A percentile compares a stretch with the other conserved stretches of the same genome.
Evolutionary conservation across 2,888 invertebrate genomes (phyloP).

Genomic region (Lingula anatina): DNA sequence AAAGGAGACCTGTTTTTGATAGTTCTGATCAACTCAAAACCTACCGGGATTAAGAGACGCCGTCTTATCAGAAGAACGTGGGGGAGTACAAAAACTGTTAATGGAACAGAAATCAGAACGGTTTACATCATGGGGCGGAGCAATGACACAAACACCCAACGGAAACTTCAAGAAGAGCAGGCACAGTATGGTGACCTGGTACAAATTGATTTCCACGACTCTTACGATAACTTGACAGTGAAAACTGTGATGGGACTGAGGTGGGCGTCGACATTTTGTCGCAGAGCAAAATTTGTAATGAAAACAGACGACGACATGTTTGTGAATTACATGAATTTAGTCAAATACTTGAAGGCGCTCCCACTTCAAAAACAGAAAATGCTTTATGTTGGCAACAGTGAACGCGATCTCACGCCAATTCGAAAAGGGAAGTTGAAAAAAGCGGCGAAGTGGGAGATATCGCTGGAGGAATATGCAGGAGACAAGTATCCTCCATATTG

Average conservation of each 20-base stretch:
- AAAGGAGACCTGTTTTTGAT: no score
- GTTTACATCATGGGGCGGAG: conserved; percentile 15
- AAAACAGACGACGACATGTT: conserved; percentile 34
- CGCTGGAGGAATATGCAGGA: conserved; percentile 19
- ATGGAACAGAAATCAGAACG: no score
- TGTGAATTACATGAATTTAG: conserved; percentile 16
- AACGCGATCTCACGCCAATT: conserved; percentile 9
- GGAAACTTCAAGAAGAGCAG: conserved; percentile 7
- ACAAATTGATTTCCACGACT: conserved; percentile 12
- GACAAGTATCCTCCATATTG: conserved; percentile 29
- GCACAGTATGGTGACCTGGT: conserved; percentile 11
- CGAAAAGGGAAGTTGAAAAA: conserved; percentile 13
- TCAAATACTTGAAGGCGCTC: conserved; percentile 4
- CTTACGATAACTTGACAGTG: conserved; percentile 15
- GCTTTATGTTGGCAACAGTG: background rate
- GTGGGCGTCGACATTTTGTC: conserved; percentile 11
- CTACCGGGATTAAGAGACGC: no score
- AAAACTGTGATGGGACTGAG: conserved; percentile 16
- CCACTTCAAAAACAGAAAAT: no score
- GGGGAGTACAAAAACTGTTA: no score
- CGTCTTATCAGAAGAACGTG: no score
- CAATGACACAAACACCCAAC: background rate
- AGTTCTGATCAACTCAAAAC: no score
- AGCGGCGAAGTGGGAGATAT: conserved; percentile 32
- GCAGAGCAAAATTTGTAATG: conserved; percentile 15